Percentiles rank a stretch among this genome's conserved stretches.
phyloP scores from a whole-genome alignment of 1,140 invertebrate species.

The Cepaea nemoralis region DNA sequence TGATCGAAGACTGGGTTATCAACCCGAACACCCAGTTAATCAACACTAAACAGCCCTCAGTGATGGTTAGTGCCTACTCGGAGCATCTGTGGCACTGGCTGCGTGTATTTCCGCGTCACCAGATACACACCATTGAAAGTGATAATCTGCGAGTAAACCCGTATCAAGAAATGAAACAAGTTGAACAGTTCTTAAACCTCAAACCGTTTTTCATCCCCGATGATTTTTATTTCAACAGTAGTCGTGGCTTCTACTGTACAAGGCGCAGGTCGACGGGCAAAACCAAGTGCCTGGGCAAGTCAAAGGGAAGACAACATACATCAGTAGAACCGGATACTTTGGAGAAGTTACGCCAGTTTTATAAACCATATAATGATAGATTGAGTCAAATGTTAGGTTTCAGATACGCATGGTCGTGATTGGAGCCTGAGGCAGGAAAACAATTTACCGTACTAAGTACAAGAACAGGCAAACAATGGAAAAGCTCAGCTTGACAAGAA shows the following conservation, averaged over 20 bases:
- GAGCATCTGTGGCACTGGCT: slow-evolving; percentile 15
- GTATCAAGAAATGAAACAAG: slow-evolving; percentile 4
- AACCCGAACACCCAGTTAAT: background rate
- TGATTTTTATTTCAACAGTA: slow-evolving; percentile 29
- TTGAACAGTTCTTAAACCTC: slow-evolving; percentile 24
- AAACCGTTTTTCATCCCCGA: slow-evolving; percentile 1
- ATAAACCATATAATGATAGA: slow-evolving; percentile 30
- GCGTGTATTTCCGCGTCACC: slow-evolving; percentile 1
- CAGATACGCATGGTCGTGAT: background rate
- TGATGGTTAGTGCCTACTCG: slow-evolving; percentile 14
- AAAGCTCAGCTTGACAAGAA: too few species aligned
- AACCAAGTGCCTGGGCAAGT: slow-evolving; percentile 19
- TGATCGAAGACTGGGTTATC: slow-evolving; percentile 25
- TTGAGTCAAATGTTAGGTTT: slow-evolving; percentile 9
- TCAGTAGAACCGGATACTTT: background rate
- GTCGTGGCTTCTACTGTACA: slow-evolving; percentile 26
- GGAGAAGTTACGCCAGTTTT: slow-evolving; percentile 2
- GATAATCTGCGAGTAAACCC: background rate
- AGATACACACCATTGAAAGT: slow-evolving; percentile 35
- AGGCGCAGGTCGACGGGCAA: slow-evolving; percentile 16
- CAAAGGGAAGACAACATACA: slow-evolving; percentile 22
- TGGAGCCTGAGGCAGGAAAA: too few species aligned
- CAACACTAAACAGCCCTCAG: slow-evolving; percentile 3
- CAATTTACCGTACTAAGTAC: too few species aligned
- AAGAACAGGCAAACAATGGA: too few species aligned